A percentile compares a stretch with the other conserved stretches of the same genome.
Conservation (phyloP, 2,888 invertebrate genomes). For the Sinhomidia bicolor region DNA sequence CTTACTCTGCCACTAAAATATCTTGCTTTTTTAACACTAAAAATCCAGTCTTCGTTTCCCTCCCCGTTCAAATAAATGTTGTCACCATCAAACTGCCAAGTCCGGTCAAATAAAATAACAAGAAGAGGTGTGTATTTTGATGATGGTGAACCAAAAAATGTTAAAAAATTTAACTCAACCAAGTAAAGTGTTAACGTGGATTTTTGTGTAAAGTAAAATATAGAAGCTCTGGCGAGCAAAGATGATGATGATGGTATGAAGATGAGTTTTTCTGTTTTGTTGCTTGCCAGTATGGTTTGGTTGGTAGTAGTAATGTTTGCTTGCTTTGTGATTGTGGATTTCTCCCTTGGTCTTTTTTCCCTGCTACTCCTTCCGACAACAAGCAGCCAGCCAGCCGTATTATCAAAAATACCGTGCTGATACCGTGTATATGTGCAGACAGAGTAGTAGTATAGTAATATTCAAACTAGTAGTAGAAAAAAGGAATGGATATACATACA, state of each 20-base stretch:
- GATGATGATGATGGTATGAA: conserved; percentile 33
- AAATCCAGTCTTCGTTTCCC: conserved; percentile 14
- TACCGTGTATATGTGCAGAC: not conserved
- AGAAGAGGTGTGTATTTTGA: too few species aligned
- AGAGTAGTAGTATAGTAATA: not conserved
- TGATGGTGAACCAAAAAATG: conserved; percentile 8
- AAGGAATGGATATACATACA: too few species aligned
- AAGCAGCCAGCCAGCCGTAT: conserved; percentile 40
- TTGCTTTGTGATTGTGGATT: conserved; percentile 32
- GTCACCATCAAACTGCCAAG: not conserved
- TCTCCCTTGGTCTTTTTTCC: conserved; percentile 14
- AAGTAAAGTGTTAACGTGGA: conserved; percentile 18
- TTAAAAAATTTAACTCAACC: conserved; percentile 29
- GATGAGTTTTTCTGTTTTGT: conserved; percentile 35
- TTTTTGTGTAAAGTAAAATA: conserved; percentile 28
- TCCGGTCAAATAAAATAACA: conserved; percentile 14
- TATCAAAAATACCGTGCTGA: conserved; percentile 15
- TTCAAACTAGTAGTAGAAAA: not conserved
- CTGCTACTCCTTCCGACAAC: conserved; percentile 39
- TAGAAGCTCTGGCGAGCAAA: conserved; percentile 27
- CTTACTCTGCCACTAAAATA: conserved; percentile 20
- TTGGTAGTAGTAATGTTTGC: not conserved
- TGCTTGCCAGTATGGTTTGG: too few species aligned
- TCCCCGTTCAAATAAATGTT: conserved; percentile 30
- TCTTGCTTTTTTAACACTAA: not conserved